phyloP scores from a whole-genome alignment of 1,140 invertebrate species.

The Tachypleus tridentatus region DNA sequence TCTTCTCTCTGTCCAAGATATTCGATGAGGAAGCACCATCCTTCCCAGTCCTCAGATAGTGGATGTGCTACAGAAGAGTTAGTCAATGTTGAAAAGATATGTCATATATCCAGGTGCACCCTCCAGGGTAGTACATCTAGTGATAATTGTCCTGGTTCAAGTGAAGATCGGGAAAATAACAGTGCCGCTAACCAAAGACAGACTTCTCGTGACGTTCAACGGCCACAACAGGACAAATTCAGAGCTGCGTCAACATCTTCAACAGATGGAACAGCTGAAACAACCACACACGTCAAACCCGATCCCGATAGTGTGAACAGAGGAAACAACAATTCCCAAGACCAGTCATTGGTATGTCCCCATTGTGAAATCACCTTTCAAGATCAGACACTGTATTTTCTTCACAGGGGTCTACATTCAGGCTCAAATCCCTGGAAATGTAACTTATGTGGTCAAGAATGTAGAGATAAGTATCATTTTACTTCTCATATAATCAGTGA shows the following conservation, averaged over 20 bases:
- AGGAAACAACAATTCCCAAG: slow-evolving; percentile 7
- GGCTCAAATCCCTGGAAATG: slow-evolving; percentile 96
- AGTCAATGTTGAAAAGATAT: too few species aligned
- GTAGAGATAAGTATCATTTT: slow-evolving; percentile 88
- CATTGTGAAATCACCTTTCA: slow-evolving; percentile 90
- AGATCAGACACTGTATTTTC: slow-evolving; percentile 87
- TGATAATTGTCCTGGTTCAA: too few species aligned
- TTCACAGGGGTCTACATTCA: slow-evolving; percentile 94
- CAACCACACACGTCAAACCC: not conserved
- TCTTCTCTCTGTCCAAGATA: too few species aligned
- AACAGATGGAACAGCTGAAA: not conserved
- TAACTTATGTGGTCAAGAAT: slow-evolving; percentile 89
- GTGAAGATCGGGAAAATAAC: not conserved
- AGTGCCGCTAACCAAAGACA: not conserved
- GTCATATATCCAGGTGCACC: too few species aligned
- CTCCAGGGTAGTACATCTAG: too few species aligned
- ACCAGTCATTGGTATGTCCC: slow-evolving; percentile 49
- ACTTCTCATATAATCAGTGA: slow-evolving; percentile 90
- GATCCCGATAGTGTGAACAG: not conserved
- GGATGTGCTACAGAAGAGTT: too few species aligned
- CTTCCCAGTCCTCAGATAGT: too few species aligned
- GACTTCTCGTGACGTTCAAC: not conserved
- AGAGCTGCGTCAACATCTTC: not conserved
- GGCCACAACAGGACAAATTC: not conserved
- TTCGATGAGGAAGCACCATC: too few species aligned